A percentile compares a stretch with the other conserved stretches of the same genome.
Conservation (phyloP, 2,113 vertebrate species). For the Charadrius vociferus region DNA sequence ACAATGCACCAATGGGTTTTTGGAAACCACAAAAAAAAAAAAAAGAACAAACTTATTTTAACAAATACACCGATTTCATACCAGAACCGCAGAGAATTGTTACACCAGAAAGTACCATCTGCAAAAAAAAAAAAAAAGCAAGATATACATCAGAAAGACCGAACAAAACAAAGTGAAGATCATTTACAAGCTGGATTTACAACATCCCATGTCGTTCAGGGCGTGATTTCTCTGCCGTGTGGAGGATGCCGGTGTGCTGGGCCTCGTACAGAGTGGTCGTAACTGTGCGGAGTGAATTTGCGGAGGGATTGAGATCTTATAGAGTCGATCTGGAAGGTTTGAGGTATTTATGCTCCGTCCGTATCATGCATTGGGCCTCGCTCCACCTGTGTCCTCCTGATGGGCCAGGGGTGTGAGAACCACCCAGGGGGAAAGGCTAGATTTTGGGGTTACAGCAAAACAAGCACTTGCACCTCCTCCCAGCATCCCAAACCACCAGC, state of each 20-base stretch:
- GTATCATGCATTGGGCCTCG: background rate
- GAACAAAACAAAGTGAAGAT: slow-evolving; percentile 74
- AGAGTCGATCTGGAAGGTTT: background rate
- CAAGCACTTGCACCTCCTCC: background rate
- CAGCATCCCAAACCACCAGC: fast-evolving
- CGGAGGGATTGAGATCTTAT: background rate
- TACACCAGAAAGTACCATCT: slow-evolving; percentile 82
- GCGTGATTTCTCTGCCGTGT: slow-evolving; percentile 45
- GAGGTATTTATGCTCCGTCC: slow-evolving; percentile 68
- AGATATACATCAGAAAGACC: slow-evolving; percentile 78
- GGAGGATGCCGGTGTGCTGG: slow-evolving; percentile 35
- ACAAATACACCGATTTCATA: slow-evolving; percentile 86
- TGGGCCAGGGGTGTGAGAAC: background rate
- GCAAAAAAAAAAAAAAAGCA: slow-evolving; percentile 67
- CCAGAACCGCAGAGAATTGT: slow-evolving; percentile 80
- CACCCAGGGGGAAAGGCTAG: background rate
- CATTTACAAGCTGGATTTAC: slow-evolving; percentile 76
- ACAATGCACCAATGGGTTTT: slow-evolving; percentile 87
- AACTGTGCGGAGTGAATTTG: background rate
- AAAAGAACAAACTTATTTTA: slow-evolving; percentile 75
- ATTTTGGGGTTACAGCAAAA: background rate
- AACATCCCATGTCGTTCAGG: slow-evolving; percentile 52
- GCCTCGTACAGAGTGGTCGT: background rate
- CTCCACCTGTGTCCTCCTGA: background rate
- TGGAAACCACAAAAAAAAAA: slow-evolving; percentile 71